A percentile compares a stretch with the other conserved stretches of the same genome.
Evolutionary conservation across 1,140 invertebrate species (phyloP).

Genomic region (Yoshiicerus persimilis): DNA sequence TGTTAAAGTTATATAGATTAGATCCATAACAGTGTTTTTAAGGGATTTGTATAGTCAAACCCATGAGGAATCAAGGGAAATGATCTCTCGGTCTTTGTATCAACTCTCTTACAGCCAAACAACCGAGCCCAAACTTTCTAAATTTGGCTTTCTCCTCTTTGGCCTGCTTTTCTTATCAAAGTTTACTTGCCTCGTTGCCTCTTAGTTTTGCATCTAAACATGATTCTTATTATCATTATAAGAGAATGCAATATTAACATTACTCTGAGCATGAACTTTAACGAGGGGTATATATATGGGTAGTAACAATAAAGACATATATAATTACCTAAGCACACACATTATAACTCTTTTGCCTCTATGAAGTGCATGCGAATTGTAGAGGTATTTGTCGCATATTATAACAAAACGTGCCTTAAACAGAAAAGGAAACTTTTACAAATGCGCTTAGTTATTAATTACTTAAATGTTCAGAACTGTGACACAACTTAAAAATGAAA

Average conservation of each 20-base stretch:
- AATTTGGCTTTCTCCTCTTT: background rate
- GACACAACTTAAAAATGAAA: too few species aligned
- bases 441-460: too few species aligned
- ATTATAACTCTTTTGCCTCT: background rate
- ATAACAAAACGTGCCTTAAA: too few species aligned
- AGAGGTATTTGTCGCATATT: too few species aligned
- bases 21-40: background rate
- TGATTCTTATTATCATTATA: background rate
- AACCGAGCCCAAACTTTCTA: background rate
- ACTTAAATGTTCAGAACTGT: too few species aligned
- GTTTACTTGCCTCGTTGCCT: background rate
- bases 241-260: too few species aligned
- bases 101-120: background rate
- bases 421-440: too few species aligned
- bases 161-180: background rate
- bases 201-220: background rate
- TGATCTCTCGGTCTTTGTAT: background rate
- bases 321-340: background rate
- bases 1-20: background rate
- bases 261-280: too few species aligned
- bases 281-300: too few species aligned
- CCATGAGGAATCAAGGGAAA: background rate
- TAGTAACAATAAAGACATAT: too few species aligned
- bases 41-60: background rate
- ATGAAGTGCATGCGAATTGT: too few species aligned